These are phyloP conservation scores for Macrotus californicus DNA, from an alignment of 2,113 vertebrate genomes.

Conservation along the genomic window DNA sequence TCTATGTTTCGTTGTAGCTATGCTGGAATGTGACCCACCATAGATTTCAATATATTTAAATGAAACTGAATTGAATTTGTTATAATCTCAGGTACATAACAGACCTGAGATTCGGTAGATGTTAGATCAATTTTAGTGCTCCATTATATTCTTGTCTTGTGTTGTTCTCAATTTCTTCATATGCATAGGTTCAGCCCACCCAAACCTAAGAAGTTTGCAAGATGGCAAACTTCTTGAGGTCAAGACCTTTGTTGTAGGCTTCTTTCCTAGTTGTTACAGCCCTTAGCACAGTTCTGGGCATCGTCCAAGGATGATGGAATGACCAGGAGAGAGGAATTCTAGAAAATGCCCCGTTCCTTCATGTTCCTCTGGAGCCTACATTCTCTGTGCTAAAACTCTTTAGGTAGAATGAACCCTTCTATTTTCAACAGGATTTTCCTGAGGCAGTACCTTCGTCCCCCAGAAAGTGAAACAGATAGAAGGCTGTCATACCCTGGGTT, in stretches of 20 bases:
- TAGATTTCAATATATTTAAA: constrained; percentile 1
- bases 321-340: background rate
- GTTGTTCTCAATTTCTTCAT: background rate
- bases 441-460: background rate
- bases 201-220: background rate
- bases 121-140: background rate
- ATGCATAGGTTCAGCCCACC: background rate
- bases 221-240: background rate
- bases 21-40: background rate
- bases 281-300: background rate
- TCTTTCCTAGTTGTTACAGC: background rate
- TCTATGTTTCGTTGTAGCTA: background rate
- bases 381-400: background rate
- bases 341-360: background rate
- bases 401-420: background rate
- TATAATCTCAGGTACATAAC: background rate
- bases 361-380: background rate
- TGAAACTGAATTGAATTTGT: background rate
- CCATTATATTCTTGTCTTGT: background rate
- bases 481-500: background rate
- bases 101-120: background rate
- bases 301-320: background rate
- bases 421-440: constrained; percentile 13
- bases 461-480: background rate
- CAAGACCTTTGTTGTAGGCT: background rate